Percentiles rank a stretch among this genome's conserved stretches.
Evolutionary conservation across 2,888 invertebrate species (phyloP).

Genomic region (Entomobrya proxima): DNA sequence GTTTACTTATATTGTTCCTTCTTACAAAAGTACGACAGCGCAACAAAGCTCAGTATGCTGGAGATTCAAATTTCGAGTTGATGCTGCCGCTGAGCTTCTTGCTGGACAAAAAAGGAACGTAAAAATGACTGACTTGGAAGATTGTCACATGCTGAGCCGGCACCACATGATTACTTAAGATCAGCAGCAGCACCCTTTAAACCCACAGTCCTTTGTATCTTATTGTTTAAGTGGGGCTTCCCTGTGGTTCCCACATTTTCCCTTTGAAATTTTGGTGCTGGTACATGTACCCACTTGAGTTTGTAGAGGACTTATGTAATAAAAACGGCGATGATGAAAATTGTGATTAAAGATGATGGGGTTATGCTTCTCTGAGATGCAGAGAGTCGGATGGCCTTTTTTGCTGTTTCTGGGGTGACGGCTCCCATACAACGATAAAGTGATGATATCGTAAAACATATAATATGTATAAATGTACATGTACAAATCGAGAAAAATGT

Average conservation of each 20-base stretch:
- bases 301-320: constrained; percentile 11
- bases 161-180: constrained; percentile 64
- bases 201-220: neutral
- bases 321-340: constrained; percentile 26
- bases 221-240: constrained; percentile 42
- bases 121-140: constrained; percentile 57
- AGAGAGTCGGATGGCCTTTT: constrained; percentile 32
- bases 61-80: neutral
- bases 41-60: constrained; percentile 11
- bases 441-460: constrained; percentile 59
- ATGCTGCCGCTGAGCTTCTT: neutral
- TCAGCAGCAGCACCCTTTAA: constrained; percentile 68
- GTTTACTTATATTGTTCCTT: neutral
- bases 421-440: constrained; percentile 30
- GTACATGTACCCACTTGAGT: constrained; percentile 12
- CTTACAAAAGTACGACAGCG: neutral
- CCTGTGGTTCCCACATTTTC: constrained; percentile 54
- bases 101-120: neutral
- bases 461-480: constrained; percentile 38
- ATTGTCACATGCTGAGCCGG: constrained; percentile 70
- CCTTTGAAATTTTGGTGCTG: constrained; percentile 48
- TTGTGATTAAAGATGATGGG: constrained; percentile 54
- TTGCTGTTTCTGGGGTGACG: constrained; percentile 30
- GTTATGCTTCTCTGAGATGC: neutral
- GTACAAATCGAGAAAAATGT: neutral